Evolutionary conservation across 2,888 invertebrate genomes (phyloP), one percentile per base, ranked within the genome.

Genomic region (Mactromeris polynyma): DNA sequence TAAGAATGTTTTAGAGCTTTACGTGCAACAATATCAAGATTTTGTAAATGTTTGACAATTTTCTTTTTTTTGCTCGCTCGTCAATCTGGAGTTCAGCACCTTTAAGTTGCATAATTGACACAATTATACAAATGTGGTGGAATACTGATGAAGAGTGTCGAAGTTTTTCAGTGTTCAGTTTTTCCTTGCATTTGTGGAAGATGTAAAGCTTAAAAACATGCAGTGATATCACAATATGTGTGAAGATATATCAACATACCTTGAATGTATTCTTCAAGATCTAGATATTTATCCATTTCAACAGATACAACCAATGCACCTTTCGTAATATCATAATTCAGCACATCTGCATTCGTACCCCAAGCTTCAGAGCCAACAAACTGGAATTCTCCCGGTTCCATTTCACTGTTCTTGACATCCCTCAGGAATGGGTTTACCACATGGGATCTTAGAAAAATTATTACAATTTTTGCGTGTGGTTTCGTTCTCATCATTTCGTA

Each of bases 291-390:
- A 11, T 81, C 85, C 89, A 90, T 86, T 82, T 89, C 85, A 80
- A 89, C 83, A 17, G 88, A 81, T 14, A 91, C 81, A 21, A 84
- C 80, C 17, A 92, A 54, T 2, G 89, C 85, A 0, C 92, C 90
- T 42, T 83, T 80, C 19, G 54, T 38, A 14, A 86, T 87, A n/a
- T 81, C 82, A 58, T 87, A 80, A 21, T 85, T 14, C 4, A 90
- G 31, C 11, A 90, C 77, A n/a, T 89, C 88, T 19, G 26, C 17
- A 36, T 90, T 85, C 7, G 38, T 87, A 0, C 89, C 92, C 87
- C 88, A 89, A 7, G 92, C 82, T 58, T 90, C 91, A 33, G 92
- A 91, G 2, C 87, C 90, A 17, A 92, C 78, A 78, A 92, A 92
- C 26, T 87, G 85, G 54, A 91, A 92, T 42, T 91, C 91, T 17